phyloP scores from a whole-genome alignment of 2,888 invertebrate species.

The Boloria euphrosyne region DNA sequence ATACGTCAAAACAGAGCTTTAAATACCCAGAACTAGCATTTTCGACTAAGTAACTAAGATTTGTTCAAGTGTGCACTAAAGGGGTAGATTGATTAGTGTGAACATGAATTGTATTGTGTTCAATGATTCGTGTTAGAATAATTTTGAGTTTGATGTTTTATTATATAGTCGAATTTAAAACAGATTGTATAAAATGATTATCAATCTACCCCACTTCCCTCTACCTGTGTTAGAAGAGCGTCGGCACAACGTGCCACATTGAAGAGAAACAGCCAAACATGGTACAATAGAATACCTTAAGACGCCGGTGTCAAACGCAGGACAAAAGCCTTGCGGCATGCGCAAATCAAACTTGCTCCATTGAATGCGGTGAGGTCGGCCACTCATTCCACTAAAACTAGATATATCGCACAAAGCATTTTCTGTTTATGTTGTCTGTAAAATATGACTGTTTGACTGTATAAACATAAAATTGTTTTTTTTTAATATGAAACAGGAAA shows the following conservation, averaged over 20 bases:
- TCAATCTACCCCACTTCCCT: conserved; percentile 69
- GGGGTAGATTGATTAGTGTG: conserved; percentile 67
- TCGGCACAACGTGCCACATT: conserved; percentile 67
- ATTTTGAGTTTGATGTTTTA: conserved; percentile 1
- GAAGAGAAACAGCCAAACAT: conserved; percentile 75
- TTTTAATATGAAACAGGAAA: conserved; percentile 62
- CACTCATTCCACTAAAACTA: conserved; percentile 82
- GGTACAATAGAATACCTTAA: conserved; percentile 73
- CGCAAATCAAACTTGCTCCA: conserved; percentile 80
- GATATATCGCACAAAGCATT: conserved; percentile 72
- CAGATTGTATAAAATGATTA: conserved; percentile 44
- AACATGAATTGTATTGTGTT: conserved; percentile 37
- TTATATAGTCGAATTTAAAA: conserved; percentile 4
- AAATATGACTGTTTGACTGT: conserved; percentile 8
- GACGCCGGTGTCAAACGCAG: conserved; percentile 75
- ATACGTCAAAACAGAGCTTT: conserved; percentile 32
- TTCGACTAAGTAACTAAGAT: conserved; percentile 56
- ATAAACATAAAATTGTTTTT: background rate
- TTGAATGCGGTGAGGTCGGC: conserved; percentile 81
- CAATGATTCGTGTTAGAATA: conserved; percentile 23
- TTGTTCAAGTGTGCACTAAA: conserved; percentile 47
- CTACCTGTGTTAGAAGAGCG: conserved; percentile 71
- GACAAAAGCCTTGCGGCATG: conserved; percentile 79
- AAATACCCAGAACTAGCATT: conserved; percentile 48
- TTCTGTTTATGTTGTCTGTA: conserved; percentile 58